These are phyloP conservation scores for Trichosurus vulpecula DNA, from an alignment of 2,797 vertebrate species.

Conservation along the genomic window DNA sequence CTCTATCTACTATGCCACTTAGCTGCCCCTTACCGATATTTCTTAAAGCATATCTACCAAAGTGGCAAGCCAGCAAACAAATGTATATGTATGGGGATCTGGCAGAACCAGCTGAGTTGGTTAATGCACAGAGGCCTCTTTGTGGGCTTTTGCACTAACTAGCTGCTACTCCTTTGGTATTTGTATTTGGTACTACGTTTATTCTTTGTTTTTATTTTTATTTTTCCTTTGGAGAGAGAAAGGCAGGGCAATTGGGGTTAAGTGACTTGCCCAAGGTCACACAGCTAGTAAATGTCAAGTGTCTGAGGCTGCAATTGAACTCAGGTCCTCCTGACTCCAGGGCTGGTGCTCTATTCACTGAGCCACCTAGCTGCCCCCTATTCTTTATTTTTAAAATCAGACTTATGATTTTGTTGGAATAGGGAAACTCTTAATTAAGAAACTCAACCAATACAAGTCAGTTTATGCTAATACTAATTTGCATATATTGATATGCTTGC, in stretches of 20 bases:
- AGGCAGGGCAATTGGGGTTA: no score
- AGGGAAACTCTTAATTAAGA: background rate
- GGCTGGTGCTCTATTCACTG: no score
- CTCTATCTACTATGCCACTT: no score
- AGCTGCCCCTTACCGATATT: background rate
- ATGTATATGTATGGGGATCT: background rate
- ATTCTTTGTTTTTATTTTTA: no score
- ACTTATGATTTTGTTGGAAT: background rate
- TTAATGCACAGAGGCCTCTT: slow-evolving; percentile 4
- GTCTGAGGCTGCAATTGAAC: no score
- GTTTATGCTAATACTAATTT: background rate
- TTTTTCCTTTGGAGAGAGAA: no score
- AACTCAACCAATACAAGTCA: background rate
- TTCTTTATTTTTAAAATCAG: background rate
- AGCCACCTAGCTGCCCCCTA: no score
- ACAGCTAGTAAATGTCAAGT: no score
- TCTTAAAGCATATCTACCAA: background rate
- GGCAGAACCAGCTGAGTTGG: background rate
- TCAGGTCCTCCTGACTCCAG: no score
- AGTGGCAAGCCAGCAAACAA: background rate
- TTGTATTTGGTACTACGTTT: slow-evolving; percentile 25
- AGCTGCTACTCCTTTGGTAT: background rate
- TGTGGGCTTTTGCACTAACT: background rate
- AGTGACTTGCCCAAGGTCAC: no score
- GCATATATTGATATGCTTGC: background rate